These are phyloP conservation scores for Ochropleura leucogaster DNA, from an alignment of 2,888 invertebrate species.

Conservation along the genomic window DNA sequence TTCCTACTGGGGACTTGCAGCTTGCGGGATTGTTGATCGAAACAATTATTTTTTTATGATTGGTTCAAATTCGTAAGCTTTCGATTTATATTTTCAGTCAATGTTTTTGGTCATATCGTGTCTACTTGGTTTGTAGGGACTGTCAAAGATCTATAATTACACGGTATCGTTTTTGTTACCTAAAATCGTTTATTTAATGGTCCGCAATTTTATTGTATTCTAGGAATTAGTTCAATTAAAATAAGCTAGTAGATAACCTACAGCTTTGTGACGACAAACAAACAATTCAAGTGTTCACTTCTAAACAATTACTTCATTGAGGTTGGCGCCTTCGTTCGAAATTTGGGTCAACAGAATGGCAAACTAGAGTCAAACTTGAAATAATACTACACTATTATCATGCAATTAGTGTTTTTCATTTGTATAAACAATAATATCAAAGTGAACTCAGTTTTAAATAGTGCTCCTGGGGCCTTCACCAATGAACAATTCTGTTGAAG, in stretches of 20 bases:
- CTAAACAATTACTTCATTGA: not conserved
- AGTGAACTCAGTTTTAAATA: not conserved
- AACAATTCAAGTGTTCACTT: constrained; percentile 1
- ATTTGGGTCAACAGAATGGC: not conserved
- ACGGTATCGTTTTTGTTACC: not conserved
- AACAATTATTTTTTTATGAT: constrained; percentile 34
- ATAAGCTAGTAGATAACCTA: not conserved
- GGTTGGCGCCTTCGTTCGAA: not conserved
- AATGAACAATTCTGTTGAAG: not conserved
- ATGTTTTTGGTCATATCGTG: constrained; percentile 1
- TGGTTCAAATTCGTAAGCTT: constrained; percentile 13
- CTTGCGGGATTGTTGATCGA: not conserved
- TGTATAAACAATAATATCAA: not conserved
- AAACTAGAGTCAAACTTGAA: constrained; percentile 4
- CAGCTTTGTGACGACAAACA: not conserved
- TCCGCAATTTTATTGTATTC: not conserved
- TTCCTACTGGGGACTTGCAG: constrained; percentile 42
- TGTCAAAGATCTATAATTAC: not conserved
- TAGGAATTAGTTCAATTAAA: not conserved
- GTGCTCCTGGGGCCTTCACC: not conserved
- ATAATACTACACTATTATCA: constrained; percentile 19
- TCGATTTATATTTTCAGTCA: constrained; percentile 8
- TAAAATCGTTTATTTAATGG: not conserved
- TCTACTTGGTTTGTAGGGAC: not conserved
- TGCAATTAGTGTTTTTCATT: constrained; percentile 4